Base-by-base conservation (phyloP, 2,113 vertebrate genomes). In the Labeo rohita region DNA sequence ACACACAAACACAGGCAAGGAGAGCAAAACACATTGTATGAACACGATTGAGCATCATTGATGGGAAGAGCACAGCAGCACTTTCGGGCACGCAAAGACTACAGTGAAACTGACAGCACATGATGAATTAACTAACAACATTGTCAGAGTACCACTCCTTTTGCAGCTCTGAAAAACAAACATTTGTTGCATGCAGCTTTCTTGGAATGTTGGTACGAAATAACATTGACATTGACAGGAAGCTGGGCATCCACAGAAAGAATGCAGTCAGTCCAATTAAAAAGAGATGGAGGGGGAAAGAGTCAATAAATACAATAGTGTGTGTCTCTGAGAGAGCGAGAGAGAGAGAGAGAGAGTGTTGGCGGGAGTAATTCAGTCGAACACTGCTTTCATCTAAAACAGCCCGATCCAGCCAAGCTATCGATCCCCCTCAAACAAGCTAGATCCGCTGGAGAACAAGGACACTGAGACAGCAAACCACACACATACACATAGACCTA, bases 241-340 rank as follows among this genome's bases (percentile, higher is more conserved):
- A 73, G 75, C 47, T 59, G 75, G 66, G 86, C 80, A 83, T 65
- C 65, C n/a, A 76, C 43, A 79, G 23, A 81, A 85, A 45, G 56
- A 89, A 89, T 80, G 86, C 74, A 89, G 80, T 81, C 84, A 83
- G 86, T 84, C 83, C 86, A 87, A 89, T 87, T 89, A 89, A 87
- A 87, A 87, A 83, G 83, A 85, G 86, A 83, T 75, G 79, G 73
- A 81, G 82, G 87, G 63, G 68, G 80, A 85, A 76, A 70, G 47
- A 82, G 88, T 84, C 77, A 78, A 87, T 85, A 87, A 87, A 87
- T 76, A 87, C 84, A 87, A 87, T 87, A 85, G 84, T 80, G 84
- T 84, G 84, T 68, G 52, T 85, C 66, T 76, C 59, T 80, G 66
- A 80, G 82, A 87, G 80, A 79, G 39, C 8, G 65, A 66, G 81